Evolutionary conservation across 2,888 invertebrate species (phyloP).

Genomic region (Xylota sylvarum): DNA sequence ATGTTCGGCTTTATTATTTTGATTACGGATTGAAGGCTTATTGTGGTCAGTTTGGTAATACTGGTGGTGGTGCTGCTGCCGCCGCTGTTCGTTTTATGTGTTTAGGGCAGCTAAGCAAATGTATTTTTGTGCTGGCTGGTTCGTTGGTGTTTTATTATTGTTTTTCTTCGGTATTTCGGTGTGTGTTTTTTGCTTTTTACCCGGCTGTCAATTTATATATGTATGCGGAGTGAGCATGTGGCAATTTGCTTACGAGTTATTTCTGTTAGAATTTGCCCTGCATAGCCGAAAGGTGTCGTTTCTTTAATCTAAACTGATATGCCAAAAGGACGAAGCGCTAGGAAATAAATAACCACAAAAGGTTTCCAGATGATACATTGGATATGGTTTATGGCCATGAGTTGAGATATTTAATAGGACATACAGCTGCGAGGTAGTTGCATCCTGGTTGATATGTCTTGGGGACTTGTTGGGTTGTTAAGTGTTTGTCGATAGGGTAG

Average conservation of each 20-base stretch:
- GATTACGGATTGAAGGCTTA: conserved; percentile 74
- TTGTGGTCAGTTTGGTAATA: conserved; percentile 64
- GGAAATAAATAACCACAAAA: conserved; percentile 33
- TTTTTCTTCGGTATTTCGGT: conserved; percentile 1
- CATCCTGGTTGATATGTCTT: too few species aligned
- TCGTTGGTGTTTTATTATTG: conserved; percentile 43
- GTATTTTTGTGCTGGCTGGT: conserved; percentile 41
- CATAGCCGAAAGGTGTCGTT: conserved; percentile 62
- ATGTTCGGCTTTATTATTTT: conserved; percentile 75
- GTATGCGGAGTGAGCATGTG: conserved; percentile 44
- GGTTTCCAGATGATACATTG: conserved; percentile 17
- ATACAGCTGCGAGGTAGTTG: too few species aligned
- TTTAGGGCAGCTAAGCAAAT: conserved; percentile 61
- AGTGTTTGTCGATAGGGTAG: too few species aligned
- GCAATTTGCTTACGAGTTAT: conserved; percentile 67
- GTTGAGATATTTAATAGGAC: background rate
- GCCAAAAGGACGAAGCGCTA: conserved; percentile 8
- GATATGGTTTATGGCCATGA: conserved; percentile 19
- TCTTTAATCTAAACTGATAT: conserved; percentile 34
- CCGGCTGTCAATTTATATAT: conserved; percentile 58
- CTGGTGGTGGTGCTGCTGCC: conserved; percentile 19
- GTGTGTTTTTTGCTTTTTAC: conserved; percentile 5
- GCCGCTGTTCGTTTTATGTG: conserved; percentile 54
- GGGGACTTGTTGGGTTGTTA: too few species aligned
- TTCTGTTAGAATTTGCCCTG: conserved; percentile 48